phyloP scores from a whole-genome alignment of 2,797 vertebrate species.

The Adelosebastes latens region DNA sequence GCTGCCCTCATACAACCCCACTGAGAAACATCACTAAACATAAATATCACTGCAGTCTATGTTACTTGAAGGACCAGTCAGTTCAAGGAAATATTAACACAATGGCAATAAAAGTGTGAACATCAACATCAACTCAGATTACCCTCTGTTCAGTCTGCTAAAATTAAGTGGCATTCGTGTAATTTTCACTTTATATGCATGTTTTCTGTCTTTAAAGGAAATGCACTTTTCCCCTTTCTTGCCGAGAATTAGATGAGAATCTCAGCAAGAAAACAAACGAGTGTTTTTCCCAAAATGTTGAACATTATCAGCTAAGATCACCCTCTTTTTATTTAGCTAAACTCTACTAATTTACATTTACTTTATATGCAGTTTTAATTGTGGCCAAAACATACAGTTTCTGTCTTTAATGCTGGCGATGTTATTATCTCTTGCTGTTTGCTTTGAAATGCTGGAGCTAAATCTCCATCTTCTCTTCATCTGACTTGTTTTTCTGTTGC shows the following conservation, averaged over 20 bases:
- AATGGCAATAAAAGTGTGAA: too few species aligned
- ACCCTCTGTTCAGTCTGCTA: not conserved
- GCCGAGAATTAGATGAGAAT: not conserved
- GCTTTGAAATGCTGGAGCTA: slow-evolving; percentile 26
- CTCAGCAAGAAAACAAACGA: not conserved
- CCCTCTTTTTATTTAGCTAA: not conserved
- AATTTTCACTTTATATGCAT: not conserved
- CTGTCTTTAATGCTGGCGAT: not conserved
- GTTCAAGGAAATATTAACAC: not conserved
- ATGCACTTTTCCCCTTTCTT: not conserved
- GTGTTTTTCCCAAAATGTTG: not conserved
- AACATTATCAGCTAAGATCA: not conserved
- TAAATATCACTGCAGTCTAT: not conserved
- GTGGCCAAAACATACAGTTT: not conserved
- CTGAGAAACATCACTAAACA: not conserved
- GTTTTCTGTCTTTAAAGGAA: not conserved
- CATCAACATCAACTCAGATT: too few species aligned
- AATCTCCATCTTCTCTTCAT: slow-evolving; percentile 36
- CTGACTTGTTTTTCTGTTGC: slow-evolving; percentile 50
- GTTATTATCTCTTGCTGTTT: slow-evolving; percentile 3
- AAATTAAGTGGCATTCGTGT: not conserved
- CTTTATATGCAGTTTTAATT: not conserved
- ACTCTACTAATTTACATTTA: not conserved
- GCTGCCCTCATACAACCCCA: not conserved
- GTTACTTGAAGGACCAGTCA: not conserved